These are phyloP conservation scores for Bedellia somnulentella DNA, from an alignment of 2,888 invertebrate genomes.

Conservation along the genomic window DNA sequence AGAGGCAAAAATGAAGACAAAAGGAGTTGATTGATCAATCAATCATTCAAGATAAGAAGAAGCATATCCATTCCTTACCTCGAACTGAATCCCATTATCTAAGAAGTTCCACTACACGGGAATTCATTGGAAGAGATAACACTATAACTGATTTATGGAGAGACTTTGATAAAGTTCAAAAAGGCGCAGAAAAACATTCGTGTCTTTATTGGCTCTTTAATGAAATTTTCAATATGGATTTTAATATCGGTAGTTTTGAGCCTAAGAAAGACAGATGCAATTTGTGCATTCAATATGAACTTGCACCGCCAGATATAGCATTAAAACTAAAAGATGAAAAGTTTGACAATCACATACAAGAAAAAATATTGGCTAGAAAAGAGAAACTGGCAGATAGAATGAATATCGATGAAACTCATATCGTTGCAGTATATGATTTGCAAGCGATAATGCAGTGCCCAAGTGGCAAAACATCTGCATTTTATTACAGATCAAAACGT, in stretches of 20 bases:
- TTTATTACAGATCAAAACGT: too few relatives aligned
- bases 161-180: slow-evolving; percentile 10
- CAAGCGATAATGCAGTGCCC: too few relatives aligned
- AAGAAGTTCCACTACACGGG: slow-evolving; percentile 7
- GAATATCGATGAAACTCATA: too few relatives aligned
- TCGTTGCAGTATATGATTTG: too few relatives aligned
- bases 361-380: slow-evolving; percentile 12
- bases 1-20: background rate
- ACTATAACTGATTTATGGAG: slow-evolving; percentile 9
- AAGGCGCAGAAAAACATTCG: slow-evolving; percentile 4
- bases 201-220: slow-evolving; percentile 9
- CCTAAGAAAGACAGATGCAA: slow-evolving; percentile 15
- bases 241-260: slow-evolving; percentile 12
- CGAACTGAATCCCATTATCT: slow-evolving; percentile 10
- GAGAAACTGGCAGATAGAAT: slow-evolving; percentile 12
- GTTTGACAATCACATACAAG: slow-evolving; percentile 11
- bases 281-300: slow-evolving; percentile 10
- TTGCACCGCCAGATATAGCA: slow-evolving; percentile 7
- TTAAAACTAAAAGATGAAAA: slow-evolving; percentile 11
- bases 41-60: slow-evolving; percentile 3
- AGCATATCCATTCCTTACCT: slow-evolving; percentile 8
- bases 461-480: too few relatives aligned
- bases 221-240: slow-evolving; percentile 11
- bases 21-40: background rate
- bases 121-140: slow-evolving; percentile 9